Percentiles rank a stretch among this genome's conserved stretches.
Conservation (phyloP, 2,113 vertebrate genomes). For the Platichthys flesus region DNA sequence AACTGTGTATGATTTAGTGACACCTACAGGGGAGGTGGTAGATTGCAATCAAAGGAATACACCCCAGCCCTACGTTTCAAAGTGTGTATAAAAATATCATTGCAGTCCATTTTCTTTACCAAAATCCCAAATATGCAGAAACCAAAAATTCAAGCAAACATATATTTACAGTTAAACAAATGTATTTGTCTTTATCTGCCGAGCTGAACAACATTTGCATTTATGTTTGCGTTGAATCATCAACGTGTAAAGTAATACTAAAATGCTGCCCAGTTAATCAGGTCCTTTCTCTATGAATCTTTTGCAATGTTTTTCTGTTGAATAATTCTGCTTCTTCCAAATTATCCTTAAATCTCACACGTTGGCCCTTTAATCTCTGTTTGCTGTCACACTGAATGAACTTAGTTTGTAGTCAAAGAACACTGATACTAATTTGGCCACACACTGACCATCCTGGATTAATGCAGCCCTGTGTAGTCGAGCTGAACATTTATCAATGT, state of each 20-base stretch:
- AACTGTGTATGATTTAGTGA: neutral
- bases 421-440: constrained; percentile 39
- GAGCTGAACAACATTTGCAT: neutral
- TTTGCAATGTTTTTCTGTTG: neutral
- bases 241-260: neutral
- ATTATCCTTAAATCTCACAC: neutral
- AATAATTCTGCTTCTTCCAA: neutral
- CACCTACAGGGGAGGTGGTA: neutral
- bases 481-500: constrained; percentile 54
- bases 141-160: too few relatives aligned
- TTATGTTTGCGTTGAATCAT: neutral
- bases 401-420: constrained; percentile 22
- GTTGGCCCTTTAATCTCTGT: neutral
- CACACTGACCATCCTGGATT: constrained; percentile 48
- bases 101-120: too few relatives aligned
- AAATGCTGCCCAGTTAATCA: neutral
- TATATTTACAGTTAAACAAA: too few relatives aligned
- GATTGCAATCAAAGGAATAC: neutral
- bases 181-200: neutral
- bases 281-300: neutral
- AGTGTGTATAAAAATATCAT: neutral
- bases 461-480: constrained; percentile 52
- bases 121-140: too few relatives aligned
- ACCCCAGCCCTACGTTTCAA: neutral
- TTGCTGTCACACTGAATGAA: constrained; percentile 26